These are phyloP conservation scores for Condylura cristata DNA, from an alignment of 2,113 vertebrate genomes.

Conservation along the genomic window DNA sequence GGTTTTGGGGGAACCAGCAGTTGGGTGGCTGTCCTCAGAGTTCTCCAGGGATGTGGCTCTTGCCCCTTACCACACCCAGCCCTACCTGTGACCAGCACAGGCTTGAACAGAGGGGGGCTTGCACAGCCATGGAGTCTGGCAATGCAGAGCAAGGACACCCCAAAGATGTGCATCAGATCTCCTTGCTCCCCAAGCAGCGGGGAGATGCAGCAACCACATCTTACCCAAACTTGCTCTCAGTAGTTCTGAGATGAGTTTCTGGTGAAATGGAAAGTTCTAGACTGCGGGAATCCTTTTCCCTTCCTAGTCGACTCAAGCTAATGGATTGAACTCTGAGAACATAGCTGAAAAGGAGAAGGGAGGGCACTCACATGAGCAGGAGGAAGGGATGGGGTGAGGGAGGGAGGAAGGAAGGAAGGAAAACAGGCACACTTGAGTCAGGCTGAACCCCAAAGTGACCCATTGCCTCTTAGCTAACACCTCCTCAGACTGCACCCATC, in stretches of 20 bases:
- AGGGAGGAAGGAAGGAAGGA: neutral
- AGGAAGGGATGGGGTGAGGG: neutral
- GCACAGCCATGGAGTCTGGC: neutral
- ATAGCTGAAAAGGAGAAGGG: too few relatives aligned
- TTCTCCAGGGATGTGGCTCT: neutral
- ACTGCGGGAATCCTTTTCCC: neutral
- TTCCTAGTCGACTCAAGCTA: neutral
- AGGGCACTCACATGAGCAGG: neutral
- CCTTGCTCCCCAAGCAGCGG: neutral
- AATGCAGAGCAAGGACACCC: neutral
- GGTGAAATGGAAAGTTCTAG: neutral
- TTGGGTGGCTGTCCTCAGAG: neutral
- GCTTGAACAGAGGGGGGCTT: neutral
- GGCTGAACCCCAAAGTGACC: neutral
- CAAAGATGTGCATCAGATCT: neutral
- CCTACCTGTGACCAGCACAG: neutral
- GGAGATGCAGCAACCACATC: accelerated
- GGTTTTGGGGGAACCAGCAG: neutral
- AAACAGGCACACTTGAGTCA: neutral
- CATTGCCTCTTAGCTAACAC: neutral
- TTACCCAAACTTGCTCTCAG: neutral
- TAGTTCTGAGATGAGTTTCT: neutral
- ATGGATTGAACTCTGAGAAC: neutral
- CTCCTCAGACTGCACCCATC: neutral
- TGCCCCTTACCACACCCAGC: accelerated